Evolutionary conservation across 92 coral and sea anemone genomes (phyloP).

Genomic region (Heliopora coerulea): DNA sequence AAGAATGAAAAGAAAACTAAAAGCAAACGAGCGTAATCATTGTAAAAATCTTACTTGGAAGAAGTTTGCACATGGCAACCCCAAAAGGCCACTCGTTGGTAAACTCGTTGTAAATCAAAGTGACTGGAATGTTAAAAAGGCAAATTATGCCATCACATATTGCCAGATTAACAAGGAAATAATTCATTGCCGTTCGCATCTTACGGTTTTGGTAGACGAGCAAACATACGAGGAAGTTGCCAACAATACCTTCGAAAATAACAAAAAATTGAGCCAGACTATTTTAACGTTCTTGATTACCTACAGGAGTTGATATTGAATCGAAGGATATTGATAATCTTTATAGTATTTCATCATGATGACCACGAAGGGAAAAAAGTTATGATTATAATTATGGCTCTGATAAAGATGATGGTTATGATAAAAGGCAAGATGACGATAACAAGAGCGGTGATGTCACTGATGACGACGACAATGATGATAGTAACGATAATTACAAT

Average conservation of each 20-base stretch:
- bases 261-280: background rate
- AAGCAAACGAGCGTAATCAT: background rate
- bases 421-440: no score
- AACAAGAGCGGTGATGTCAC: no score
- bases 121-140: slow-evolving; percentile 79
- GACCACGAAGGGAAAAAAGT: no score
- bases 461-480: no score
- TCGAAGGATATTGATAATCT: no score
- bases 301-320: no score
- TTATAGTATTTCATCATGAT: no score
- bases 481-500: no score
- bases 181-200: slow-evolving; percentile 98
- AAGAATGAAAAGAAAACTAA: background rate
- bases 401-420: no score
- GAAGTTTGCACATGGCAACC: slow-evolving; percentile 76
- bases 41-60: slow-evolving; percentile 75
- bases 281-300: no score
- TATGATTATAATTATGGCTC: no score
- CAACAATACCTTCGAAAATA: slow-evolving; percentile 61
- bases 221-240: slow-evolving; percentile 80
- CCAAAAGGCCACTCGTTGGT: slow-evolving; percentile 84
- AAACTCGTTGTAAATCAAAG: slow-evolving; percentile 76
- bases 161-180: slow-evolving; percentile 87
- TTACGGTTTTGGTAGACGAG: slow-evolving; percentile 92
- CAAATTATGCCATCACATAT: slow-evolving; percentile 88